Evolutionary conservation across 2,888 invertebrate genomes (phyloP).

Genomic region (Agrochola litura): DNA sequence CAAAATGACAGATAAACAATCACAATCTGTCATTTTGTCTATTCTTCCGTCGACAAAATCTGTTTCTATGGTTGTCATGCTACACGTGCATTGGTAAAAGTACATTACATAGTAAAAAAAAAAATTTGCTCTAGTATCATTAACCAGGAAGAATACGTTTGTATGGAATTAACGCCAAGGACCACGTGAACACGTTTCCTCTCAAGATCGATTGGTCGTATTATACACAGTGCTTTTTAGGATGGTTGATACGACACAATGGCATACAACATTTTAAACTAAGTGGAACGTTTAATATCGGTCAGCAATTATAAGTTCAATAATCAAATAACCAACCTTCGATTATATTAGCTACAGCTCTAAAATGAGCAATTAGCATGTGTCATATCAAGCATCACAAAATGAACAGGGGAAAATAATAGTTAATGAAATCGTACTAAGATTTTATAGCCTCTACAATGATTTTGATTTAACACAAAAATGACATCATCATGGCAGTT

Average conservation of each 20-base stretch:
- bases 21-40: no score
- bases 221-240: slow-evolving; percentile 3
- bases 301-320: neutral
- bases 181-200: no score
- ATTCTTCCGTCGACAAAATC: no score
- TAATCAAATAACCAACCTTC: neutral
- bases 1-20: no score
- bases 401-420: neutral
- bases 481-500: slow-evolving; percentile 52
- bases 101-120: no score
- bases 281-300: neutral
- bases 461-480: slow-evolving; percentile 7
- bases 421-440: neutral
- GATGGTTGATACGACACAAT: neutral
- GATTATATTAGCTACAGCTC: neutral
- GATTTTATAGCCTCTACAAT: neutral
- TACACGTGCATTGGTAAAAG: no score
- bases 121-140: no score
- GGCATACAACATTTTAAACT: no score
- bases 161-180: no score
- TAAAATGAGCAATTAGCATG: neutral
- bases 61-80: no score
- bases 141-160: no score
- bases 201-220: neutral
- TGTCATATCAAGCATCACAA: neutral